These are phyloP conservation scores for Syngnathus floridae DNA, from an alignment of 2,113 vertebrate genomes.

Conservation along the genomic window DNA sequence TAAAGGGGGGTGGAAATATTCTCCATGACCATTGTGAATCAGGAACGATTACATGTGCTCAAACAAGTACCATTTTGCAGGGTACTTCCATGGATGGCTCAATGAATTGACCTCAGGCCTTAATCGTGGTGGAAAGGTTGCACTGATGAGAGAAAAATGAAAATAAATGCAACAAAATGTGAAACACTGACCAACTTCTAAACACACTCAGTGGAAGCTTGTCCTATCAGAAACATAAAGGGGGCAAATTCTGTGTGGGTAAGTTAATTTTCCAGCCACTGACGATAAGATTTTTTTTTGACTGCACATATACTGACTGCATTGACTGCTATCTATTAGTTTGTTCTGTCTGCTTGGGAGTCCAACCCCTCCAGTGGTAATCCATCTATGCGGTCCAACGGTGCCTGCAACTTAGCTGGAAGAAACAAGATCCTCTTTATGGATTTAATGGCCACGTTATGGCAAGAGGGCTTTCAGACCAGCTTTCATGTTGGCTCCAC, in stretches of 20 bases:
- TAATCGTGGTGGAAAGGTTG: background rate
- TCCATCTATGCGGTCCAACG: conserved; percentile 37
- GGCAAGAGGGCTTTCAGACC: conserved; percentile 61
- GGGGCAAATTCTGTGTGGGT: conserved; percentile 3
- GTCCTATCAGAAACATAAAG: too few relatives aligned
- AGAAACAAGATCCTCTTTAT: conserved; percentile 66
- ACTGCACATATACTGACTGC: conserved; percentile 15
- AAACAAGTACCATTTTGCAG: conserved; percentile 42
- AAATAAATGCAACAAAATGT: background rate
- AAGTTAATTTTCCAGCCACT: conserved; percentile 27
- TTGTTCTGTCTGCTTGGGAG: conserved; percentile 45
- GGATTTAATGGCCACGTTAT: conserved; percentile 66
- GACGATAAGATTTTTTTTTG: conserved; percentile 26
- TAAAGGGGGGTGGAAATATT: conserved; percentile 46
- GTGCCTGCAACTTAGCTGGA: conserved; percentile 56
- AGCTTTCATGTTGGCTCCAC: conserved; percentile 72
- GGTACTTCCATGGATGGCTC: conserved; percentile 25
- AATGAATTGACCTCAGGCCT: background rate
- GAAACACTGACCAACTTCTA: too few relatives aligned
- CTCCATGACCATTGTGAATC: conserved; percentile 54
- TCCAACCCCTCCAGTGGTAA: conserved; percentile 46
- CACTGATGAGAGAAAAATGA: background rate
- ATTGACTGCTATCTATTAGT: conserved; percentile 29
- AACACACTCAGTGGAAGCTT: background rate
- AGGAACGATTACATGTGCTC: conserved; percentile 55